phyloP scores from a whole-genome alignment of 1,140 invertebrate species.

The Drosophila sp. region DNA sequence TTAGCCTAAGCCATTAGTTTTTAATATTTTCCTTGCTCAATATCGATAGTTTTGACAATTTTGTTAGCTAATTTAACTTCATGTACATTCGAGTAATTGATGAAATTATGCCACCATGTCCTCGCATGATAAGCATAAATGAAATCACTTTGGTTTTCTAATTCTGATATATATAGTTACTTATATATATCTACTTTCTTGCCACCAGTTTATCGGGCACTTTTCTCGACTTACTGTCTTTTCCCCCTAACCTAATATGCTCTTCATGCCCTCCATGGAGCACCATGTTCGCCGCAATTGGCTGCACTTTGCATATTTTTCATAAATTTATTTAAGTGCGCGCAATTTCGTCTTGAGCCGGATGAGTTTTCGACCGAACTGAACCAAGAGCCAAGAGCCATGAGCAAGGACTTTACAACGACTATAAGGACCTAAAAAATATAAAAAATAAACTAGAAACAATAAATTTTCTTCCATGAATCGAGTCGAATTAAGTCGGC shows the following conservation, averaged over 20 bases:
- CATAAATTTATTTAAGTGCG: constrained; percentile 47
- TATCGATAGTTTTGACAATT: not conserved
- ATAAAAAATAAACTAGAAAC: constrained; percentile 6
- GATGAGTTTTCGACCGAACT: constrained; percentile 10
- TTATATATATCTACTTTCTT: not conserved
- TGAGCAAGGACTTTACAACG: not conserved
- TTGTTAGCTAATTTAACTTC: not conserved
- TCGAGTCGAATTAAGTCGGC: not conserved
- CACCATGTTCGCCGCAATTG: constrained; percentile 25
- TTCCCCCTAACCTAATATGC: not conserved
- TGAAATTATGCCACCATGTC: not conserved
- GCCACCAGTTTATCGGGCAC: constrained; percentile 5
- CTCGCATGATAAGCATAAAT: not conserved
- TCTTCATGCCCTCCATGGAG: not conserved
- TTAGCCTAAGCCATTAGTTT: too few relatives aligned
- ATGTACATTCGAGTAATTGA: not conserved
- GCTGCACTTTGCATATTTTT: constrained; percentile 42
- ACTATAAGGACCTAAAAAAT: not conserved
- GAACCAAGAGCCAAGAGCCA: not conserved
- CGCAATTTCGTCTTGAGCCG: constrained; percentile 25
- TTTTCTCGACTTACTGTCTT: not conserved
- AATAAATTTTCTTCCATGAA: constrained; percentile 9
- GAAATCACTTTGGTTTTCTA: constrained; percentile 3
- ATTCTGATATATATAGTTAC: not conserved
- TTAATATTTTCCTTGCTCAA: too few relatives aligned